Conservation (phyloP, 2,888 invertebrate species). For the Meiosimyza decipiens region DNA sequence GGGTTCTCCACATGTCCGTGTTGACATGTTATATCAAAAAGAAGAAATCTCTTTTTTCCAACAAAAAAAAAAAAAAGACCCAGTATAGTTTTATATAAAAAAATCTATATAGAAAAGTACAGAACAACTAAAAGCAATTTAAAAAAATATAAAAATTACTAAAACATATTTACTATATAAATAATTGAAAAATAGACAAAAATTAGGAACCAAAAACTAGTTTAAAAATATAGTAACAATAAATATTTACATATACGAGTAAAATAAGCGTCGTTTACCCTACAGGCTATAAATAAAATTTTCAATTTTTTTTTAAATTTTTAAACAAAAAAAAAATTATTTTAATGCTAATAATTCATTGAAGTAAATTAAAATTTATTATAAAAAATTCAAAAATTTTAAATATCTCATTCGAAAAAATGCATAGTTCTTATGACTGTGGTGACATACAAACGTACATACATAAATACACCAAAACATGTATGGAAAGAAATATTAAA, state of each 20-base stretch:
- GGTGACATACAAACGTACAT: neutral
- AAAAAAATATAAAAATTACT: neutral
- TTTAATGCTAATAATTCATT: slow-evolving; percentile 35
- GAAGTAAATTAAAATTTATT: slow-evolving; percentile 19
- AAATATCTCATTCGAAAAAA: neutral
- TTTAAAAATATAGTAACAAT: slow-evolving; percentile 8
- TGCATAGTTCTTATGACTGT: slow-evolving; percentile 26
- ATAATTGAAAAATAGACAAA: slow-evolving; percentile 4
- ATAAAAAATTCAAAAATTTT: slow-evolving; percentile 35
- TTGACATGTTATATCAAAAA: neutral
- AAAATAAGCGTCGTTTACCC: neutral
- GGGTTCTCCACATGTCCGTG: neutral
- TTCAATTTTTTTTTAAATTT: slow-evolving; percentile 30
- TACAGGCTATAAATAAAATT: neutral
- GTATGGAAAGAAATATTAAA: too few relatives aligned
- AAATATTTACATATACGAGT: neutral
- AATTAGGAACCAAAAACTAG: slow-evolving; percentile 17
- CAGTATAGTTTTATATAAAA: slow-evolving; percentile 1
- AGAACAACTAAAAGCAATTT: slow-evolving; percentile 22
- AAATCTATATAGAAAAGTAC: slow-evolving; percentile 25
- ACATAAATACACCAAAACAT: neutral
- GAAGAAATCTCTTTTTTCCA: slow-evolving; percentile 32
- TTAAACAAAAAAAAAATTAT: slow-evolving; percentile 36
- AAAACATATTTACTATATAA: neutral
- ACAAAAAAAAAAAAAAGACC: neutral